phyloP scores from a whole-genome alignment of 2,888 invertebrate genomes.

The Caenorhabditis sp. region DNA sequence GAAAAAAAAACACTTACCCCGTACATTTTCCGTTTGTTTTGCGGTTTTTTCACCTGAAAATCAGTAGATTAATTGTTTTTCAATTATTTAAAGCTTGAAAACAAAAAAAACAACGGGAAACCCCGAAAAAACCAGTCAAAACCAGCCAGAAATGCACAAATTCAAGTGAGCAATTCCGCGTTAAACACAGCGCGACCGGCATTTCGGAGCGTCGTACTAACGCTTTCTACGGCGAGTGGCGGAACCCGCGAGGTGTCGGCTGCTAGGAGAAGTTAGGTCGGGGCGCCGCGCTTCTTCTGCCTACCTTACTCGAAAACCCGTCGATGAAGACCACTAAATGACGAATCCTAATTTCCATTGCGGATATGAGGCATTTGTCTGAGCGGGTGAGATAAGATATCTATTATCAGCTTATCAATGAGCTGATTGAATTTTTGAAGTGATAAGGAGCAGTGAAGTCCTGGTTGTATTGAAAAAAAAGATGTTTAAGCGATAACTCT shows the following conservation, averaged over 20 bases:
- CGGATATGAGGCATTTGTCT: constrained; percentile 73
- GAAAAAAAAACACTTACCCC: constrained; percentile 16
- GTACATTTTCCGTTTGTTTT: neutral
- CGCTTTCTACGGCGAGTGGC: constrained; percentile 13
- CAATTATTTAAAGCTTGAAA: neutral
- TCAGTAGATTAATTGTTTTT: neutral
- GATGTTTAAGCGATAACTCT: too few species aligned
- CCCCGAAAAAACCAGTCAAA: neutral
- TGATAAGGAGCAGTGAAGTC: too few species aligned
- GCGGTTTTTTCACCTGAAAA: constrained; percentile 11
- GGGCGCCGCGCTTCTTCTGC: constrained; percentile 38
- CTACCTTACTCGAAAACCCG: constrained; percentile 72
- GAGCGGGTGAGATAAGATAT: constrained; percentile 60
- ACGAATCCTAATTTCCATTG: constrained; percentile 68
- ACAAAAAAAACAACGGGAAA: neutral
- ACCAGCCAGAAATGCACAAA: neutral
- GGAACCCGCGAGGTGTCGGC: constrained; percentile 50
- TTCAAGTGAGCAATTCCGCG: neutral
- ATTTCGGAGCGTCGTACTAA: constrained; percentile 34
- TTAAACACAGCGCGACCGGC: neutral
- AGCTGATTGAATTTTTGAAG: too few species aligned
- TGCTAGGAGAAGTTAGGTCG: neutral
- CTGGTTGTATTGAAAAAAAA: too few species aligned
- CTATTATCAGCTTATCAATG: too few species aligned
- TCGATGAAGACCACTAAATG: constrained; percentile 72